A percentile compares a stretch with the other conserved stretches of the same genome.
These are phyloP conservation scores for Zootermopsis nevadensis DNA, from an alignment of 2,888 invertebrate genomes.

Conservation along the genomic window DNA sequence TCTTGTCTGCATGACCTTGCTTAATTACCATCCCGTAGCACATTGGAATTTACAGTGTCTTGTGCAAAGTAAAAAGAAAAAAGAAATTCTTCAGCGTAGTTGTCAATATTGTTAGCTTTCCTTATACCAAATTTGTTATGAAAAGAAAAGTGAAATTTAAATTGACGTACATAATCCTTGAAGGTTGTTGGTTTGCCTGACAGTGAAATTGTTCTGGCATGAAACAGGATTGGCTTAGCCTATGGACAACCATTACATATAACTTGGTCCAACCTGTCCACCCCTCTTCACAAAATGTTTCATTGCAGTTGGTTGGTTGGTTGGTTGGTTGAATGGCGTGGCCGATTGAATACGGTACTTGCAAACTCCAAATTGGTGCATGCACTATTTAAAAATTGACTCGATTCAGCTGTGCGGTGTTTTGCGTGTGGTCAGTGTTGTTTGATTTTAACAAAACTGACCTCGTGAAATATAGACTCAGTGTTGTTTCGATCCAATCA, in stretches of 20 bases:
- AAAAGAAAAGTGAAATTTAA: background rate
- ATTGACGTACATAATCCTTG: conserved; percentile 31
- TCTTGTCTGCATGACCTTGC: conserved; percentile 50
- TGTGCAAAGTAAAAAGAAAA: conserved; percentile 45
- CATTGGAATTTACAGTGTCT: conserved; percentile 22
- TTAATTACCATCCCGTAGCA: conserved; percentile 44
- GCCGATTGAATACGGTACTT: conserved; percentile 43
- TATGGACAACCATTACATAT: conserved; percentile 49
- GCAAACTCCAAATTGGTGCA: conserved; percentile 42
- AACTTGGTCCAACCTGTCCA: conserved; percentile 42
- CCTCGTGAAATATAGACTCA: conserved; percentile 22
- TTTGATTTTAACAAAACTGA: conserved; percentile 25
- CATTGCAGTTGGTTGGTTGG: conserved; percentile 41
- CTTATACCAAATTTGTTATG: conserved; percentile 21
- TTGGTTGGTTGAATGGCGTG: conserved; percentile 42
- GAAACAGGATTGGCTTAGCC: conserved; percentile 50
- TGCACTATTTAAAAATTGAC: conserved; percentile 33
- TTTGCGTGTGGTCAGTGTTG: conserved; percentile 36
- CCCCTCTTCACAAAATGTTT: conserved; percentile 39
- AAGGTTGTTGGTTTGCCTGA: conserved; percentile 51
- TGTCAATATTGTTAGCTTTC: conserved; percentile 36
- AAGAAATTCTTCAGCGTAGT: conserved; percentile 36
- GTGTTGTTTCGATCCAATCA: conserved; percentile 35
- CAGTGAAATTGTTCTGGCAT: conserved; percentile 45
- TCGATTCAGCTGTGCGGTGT: conserved; percentile 36